Evolutionary conservation across 1,140 invertebrate species (phyloP).

Genomic region (Ganaspis sp.): DNA sequence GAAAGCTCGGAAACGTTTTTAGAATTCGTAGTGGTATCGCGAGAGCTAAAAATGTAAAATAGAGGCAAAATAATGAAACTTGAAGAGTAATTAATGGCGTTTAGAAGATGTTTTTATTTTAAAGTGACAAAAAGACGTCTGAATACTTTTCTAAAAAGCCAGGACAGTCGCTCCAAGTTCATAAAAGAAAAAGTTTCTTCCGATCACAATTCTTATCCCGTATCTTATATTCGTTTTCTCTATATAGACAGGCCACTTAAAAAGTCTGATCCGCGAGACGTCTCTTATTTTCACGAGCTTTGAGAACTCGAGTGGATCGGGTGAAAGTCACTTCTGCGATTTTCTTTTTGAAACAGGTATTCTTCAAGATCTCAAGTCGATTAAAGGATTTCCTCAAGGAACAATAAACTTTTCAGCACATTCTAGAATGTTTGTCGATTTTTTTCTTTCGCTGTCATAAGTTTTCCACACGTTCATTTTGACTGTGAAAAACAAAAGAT

Average conservation of each 20-base stretch:
- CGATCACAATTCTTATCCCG: background rate
- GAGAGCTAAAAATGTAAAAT: no score
- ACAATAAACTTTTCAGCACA: slow-evolving; percentile 8
- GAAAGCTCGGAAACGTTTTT: no score
- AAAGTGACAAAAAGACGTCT: no score
- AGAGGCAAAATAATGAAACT: no score
- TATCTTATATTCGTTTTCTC: slow-evolving; percentile 19
- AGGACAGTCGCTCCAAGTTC: background rate
- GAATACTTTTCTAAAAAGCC: no score
- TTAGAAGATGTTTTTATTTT: no score
- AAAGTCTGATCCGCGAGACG: slow-evolving; percentile 23
- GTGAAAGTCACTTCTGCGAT: slow-evolving; percentile 11
- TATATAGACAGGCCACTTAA: slow-evolving; percentile 7
- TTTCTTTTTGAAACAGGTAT: slow-evolving; percentile 17
- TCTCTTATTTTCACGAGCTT: slow-evolving; percentile 22
- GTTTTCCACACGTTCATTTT: no score
- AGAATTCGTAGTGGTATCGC: no score
- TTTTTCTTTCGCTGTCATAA: background rate
- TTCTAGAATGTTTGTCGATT: background rate
- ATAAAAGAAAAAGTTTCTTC: background rate
- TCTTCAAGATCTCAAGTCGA: slow-evolving; percentile 11
- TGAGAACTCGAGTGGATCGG: background rate
- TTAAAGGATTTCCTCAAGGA: slow-evolving; percentile 3
- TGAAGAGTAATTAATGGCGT: no score
- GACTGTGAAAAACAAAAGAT: no score